phyloP scores from a whole-genome alignment of 1,140 invertebrate species.

The Coptotermes formosanus region DNA sequence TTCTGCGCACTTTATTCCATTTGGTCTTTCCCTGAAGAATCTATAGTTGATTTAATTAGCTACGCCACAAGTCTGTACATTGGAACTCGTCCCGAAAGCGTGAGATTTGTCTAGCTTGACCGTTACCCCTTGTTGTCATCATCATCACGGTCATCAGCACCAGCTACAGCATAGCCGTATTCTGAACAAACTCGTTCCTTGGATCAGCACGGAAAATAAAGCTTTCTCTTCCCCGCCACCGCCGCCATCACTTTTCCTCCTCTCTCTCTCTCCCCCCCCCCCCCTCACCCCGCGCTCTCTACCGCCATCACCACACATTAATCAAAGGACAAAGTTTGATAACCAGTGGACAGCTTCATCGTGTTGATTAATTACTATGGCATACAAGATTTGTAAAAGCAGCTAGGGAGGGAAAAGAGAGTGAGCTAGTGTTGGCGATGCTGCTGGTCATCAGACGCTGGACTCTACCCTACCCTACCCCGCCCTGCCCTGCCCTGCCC shows the following conservation, averaged over 20 bases:
- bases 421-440: background rate
- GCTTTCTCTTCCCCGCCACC: background rate
- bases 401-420: background rate
- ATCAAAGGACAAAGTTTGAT: constrained; percentile 16
- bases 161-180: background rate
- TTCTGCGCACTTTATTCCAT: too few relatives aligned
- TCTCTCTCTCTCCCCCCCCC: too few relatives aligned
- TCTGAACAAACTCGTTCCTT: constrained; percentile 4
- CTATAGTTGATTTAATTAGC: background rate
- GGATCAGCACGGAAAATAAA: constrained; percentile 12
- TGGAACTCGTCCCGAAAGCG: background rate
- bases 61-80: background rate
- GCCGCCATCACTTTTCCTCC: background rate
- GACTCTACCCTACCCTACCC: background rate
- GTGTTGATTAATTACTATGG: constrained; percentile 19
- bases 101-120: constrained; percentile 5
- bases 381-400: constrained; percentile 16
- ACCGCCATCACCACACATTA: constrained; percentile 8
- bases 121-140: background rate
- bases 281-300: background rate
- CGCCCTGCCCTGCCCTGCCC: background rate
- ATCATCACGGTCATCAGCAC: too few relatives aligned
- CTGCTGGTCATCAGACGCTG: background rate
- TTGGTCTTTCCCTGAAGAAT: too few relatives aligned
- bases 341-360: constrained; percentile 1